Evolutionary conservation across 2,888 invertebrate species (phyloP), one percentile per base, ranked within the genome.

Genomic region (Dryobotodes eremita): DNA sequence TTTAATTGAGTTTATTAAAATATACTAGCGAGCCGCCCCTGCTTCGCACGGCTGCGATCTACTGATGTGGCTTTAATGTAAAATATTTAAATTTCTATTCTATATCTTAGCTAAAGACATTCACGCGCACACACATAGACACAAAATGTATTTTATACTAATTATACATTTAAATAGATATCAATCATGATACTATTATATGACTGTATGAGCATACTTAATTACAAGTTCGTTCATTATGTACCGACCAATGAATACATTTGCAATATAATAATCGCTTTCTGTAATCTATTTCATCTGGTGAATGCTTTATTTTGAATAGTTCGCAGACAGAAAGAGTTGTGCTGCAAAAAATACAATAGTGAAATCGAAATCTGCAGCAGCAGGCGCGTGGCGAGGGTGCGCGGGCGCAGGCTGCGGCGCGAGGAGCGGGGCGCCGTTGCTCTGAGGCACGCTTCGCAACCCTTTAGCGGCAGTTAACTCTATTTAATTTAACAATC

Each of bases 401-500:
- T 88, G 91, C 89, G 89, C 85, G 85, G 69, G 89, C 87, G 90
- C 90, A 89, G 86, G 89, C 90, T 88, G 86, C 83, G 86, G 42
- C 71, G 64, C 59, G 62, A 65, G 65, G 75, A 79, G 84, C 75
- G 62, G 61, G 82, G 75, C 79, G 80, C 79, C 79, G 83, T 74
- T 68, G 90, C 23, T 20, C 55, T 2, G 10, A 48, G 77, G 79
- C 93, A 91, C 93, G 92, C 90, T 91, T 82, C 90, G 71, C 92
- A 93, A 94, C 94, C 94, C 94, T 94, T 94, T 93, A 91, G 90
- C 92, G 84, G 91, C 92, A 90, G 91, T 94, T 93, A 93, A 93
- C 93, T 94, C 90, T 90, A 90, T 91, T 93, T 92, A 92, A 93
- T 93, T 91, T 89, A 91, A 92, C 90, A 90, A 91, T 89, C 86